Conservation (phyloP, 1,140 invertebrate species). For the Lepidurus apus region DNA sequence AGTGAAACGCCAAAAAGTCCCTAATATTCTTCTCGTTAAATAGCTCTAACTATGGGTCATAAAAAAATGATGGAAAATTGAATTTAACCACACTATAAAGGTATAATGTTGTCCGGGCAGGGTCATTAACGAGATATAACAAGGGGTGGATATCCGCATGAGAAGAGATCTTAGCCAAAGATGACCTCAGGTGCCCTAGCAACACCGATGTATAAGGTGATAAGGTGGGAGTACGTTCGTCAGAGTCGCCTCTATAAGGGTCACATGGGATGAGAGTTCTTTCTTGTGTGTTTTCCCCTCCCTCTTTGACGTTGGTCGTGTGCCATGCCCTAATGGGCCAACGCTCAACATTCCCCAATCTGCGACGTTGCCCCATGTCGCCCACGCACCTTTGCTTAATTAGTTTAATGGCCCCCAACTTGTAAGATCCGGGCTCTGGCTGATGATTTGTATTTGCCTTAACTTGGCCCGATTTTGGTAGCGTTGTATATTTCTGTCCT, state of each 20-base stretch:
- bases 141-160: neutral
- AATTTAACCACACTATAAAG: constrained; percentile 6
- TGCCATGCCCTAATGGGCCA: neutral
- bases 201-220: constrained; percentile 1
- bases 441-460: too few species aligned
- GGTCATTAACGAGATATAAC: neutral
- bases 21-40: neutral
- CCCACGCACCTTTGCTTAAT: neutral
- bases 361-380: neutral
- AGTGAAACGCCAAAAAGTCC: neutral
- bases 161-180: neutral
- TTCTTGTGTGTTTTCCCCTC: neutral
- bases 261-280: neutral
- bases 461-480: too few species aligned
- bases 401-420: constrained; percentile 1
- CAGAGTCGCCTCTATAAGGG: neutral
- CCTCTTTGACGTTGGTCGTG: neutral
- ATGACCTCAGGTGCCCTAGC: constrained; percentile 18
- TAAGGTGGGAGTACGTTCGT: neutral
- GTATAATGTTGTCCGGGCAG: constrained; percentile 4
- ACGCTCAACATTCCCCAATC: neutral
- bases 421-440: neutral
- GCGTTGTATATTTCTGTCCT: too few species aligned
- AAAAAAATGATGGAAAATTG: constrained; percentile 16
- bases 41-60: constrained; percentile 9